Base-by-base conservation (phyloP, 2,888 invertebrate genomes). In the Habrosyne pyritoides region DNA sequence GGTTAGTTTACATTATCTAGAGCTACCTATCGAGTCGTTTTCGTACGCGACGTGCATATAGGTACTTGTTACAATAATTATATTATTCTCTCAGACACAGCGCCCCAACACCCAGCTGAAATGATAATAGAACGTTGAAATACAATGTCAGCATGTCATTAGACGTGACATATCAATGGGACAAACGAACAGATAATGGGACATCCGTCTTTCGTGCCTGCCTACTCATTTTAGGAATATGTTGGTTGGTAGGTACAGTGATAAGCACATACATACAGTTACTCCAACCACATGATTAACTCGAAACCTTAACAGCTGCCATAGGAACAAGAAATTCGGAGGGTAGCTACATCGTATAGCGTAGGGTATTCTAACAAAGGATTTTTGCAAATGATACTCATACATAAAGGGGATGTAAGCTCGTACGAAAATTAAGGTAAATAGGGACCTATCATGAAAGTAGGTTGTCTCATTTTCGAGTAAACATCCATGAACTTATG, bases 121-220 rank as follows among this genome's bases (percentile, higher is more conserved):
- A 75, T 73, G 77, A 80, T 81, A 84, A 75, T 79, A 73, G 66
- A 69, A 71, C 66, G 73, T 78, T 75, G 65, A 67, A 79, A 76
- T 62, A 79, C 76, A 81, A 78, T 81, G 79, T 84, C 73, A 73
- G 61, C 74, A 67, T 77, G 73, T 73, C 75, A 71, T 73, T 75
- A 80, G 69, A 83, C 83, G 83, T 86, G 87, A 79, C 84, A 81
- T 87, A 84, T 87, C 86, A 83, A 79, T 83, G 69, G 75, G 65
- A 76, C 77, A 67, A 73, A 72, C 75, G 63, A 56, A 69, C 66
- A 79, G 86, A 86, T 87, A 86, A 80, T 78, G 69, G 64, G 66
- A 79, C 80, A 80, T 83, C 81, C 80, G 81, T 72, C 71, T 74
- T 73, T 70, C 73, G 66, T 67, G 64, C 46, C 42, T 30, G 30